Base-by-base conservation (phyloP, 2,888 invertebrate species). In the Tortrix viridana region DNA sequence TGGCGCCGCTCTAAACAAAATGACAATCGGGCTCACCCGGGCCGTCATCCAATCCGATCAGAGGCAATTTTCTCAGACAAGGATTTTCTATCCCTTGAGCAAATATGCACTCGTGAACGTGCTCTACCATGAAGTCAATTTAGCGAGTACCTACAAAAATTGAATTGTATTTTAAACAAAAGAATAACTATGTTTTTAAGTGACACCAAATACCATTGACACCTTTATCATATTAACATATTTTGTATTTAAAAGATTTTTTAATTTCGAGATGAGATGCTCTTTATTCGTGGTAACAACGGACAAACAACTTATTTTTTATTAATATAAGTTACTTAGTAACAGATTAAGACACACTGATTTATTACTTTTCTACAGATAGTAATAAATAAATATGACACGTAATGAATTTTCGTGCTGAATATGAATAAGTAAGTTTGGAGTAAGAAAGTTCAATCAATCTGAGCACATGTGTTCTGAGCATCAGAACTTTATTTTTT, bases 21-120 rank as follows among this genome's bases (percentile, higher is more conserved):
- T 82, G 83, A 79, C 81, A 80, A 74, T 76, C 76, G 77, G 16
- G 68, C 72, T 76, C 76, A 70, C 70, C 75, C 20, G 52, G 55
- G 12, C 58, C 37, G 62, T 60, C 56, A 60, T 67, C 60, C 81
- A 86, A 86, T 86, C 81, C 82, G 84, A 85, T 84, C 84, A 81
- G 72, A 83, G 76, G 79, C 81, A 85, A 86, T 86, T 85, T 80
- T 77, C 81, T 79, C 79, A 76, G 80, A 81, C 81, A 78, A 83
- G 76, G 81, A 83, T 85, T 85, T 82, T 82, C 80, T 80, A 82
- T 84, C 81, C 79, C 78, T 80, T 81, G 81, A 82, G 80, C 83
- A 86, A 86, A 86, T 85, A 84, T 80, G 82, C 82, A 81, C 82
- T 83, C 80, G 83, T 81, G 81, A 84, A 80, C 74, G 74, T 74